Conservation (phyloP, 1,140 invertebrate species). For the Ostrea edulis region DNA sequence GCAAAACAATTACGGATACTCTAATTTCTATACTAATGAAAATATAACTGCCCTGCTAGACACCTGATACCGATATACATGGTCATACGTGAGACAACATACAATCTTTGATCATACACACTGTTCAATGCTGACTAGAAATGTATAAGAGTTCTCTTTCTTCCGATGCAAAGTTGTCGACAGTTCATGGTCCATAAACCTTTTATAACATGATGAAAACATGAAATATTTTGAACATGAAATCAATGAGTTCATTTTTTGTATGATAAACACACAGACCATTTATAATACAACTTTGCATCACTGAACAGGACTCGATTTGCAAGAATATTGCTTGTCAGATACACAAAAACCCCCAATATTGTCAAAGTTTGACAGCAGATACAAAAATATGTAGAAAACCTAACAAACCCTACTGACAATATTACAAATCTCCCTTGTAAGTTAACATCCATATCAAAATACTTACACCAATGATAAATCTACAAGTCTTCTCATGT, state of each 20-base stretch:
- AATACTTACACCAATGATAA: slow-evolving; percentile 10
- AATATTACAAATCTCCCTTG: not conserved
- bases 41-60: not conserved
- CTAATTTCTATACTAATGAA: not conserved
- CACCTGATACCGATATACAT: not conserved
- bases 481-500: slow-evolving; percentile 1
- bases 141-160: not conserved
- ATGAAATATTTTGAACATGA: not conserved
- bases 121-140: not conserved
- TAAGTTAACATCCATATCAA: slow-evolving; percentile 21
- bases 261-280: slow-evolving; percentile 18
- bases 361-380: not conserved
- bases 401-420: not conserved
- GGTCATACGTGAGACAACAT: not conserved
- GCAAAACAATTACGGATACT: not conserved
- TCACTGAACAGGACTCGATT: not conserved
- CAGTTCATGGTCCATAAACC: not conserved
- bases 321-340: not conserved
- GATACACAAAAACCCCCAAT: not conserved
- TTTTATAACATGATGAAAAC: slow-evolving; percentile 8
- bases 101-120: not conserved
- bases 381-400: slow-evolving; percentile 12
- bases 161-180: not conserved
- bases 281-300: slow-evolving; percentile 1
- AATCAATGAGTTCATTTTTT: not conserved